Evolutionary conservation across 2,888 invertebrate genomes (phyloP), one percentile per base, ranked within the genome.

Genomic region (Acleris cristana): DNA sequence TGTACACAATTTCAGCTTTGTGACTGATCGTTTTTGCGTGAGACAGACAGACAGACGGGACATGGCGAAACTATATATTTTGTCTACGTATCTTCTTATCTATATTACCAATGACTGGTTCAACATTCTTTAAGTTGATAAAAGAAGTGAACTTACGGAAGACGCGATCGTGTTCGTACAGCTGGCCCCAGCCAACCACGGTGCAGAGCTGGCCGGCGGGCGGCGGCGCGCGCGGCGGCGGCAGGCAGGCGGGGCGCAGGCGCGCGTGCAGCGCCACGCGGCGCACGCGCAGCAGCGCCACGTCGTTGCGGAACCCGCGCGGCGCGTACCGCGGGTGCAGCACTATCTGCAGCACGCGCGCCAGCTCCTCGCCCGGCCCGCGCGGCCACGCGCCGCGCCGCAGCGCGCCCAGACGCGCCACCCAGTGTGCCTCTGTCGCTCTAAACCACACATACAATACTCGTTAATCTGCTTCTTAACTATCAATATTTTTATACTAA

Each of bases 141-240:
- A 34, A 34, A 0, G 12, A 34, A 12, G 34, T 34, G 12, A 40
- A 86, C 96, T 95, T 89, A 97, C 96, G 97, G 83, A 96, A 96
- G 65, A 96, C 95, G 69, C 96, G 91, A 63, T 96, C 96, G 69
- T 96, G 95, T 87, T 97, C 96, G 76, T 95, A 96, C 0, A 96
- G 92, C 80, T 96, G 96, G 34, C 97, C 97, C 96, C 96, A 96
- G 6, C 97, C 96, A 16, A 96, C 94, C 19, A 96, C 96, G 0
- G 96, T 96, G 83, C 97, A 97, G 72, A 95, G 93, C 1, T 94
- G 93, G 0, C 96, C 96, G 71, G 95, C 95, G 30, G 93, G 93
- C 0, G 95, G 94, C 54, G 92, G 90, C 16, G 92, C 85, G n/a
- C 93, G 88, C 5, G 92, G 81, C n/a, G 93, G 91, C 10, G 96